Base-by-base conservation (phyloP, 1,140 invertebrate genomes). In the Centruroides vittatus region DNA sequence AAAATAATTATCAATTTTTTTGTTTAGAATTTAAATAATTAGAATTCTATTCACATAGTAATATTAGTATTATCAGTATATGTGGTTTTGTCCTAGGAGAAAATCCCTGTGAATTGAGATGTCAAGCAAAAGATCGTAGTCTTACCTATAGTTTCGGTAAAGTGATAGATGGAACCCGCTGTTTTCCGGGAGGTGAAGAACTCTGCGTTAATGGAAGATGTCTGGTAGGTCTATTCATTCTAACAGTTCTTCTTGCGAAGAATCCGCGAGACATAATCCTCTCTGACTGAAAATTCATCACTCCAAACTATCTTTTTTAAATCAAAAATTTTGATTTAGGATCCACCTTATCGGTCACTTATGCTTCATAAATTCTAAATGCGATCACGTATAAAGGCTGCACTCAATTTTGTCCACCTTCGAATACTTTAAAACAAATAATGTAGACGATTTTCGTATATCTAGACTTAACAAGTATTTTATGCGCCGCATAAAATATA, bases 171-270 rank as follows among this genome's bases (percentile, higher is more conserved):
- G 76, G 76, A 35, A 77, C 75, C 46, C 74, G 73, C 57, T 78
- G 75, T 67, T 65, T 68, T 36, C 69, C 67, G 69, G 52, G 74
- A 76, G 61, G 70, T 41, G 41, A 41, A 41, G 41, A 41, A 41
- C 41, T 76, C 49, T 78, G 76, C 71, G 70, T 78, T 48, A 74
- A 74, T 66, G 75, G 76, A 51, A 71, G 72, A 57, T 78, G 76
- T 67, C 65, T 69, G 69, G 76, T 77, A 70, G 67, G 69, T 65
- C 12, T 51, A 66, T 49, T 55, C 23, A 51, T 51, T 35, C 6
- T 60, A 48, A 46, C 9, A 52, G 51, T n/a, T 47, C 36, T 35
- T 34, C 13, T 46, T 49, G 46, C 46, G 35, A 35, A 46, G 23
- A 59, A 36, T 12, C 52, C 58, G 41, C 46, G 46, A 35, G 9